phyloP scores from a whole-genome alignment of 2,888 invertebrate genomes.

The Cerceris ruficornis region DNA sequence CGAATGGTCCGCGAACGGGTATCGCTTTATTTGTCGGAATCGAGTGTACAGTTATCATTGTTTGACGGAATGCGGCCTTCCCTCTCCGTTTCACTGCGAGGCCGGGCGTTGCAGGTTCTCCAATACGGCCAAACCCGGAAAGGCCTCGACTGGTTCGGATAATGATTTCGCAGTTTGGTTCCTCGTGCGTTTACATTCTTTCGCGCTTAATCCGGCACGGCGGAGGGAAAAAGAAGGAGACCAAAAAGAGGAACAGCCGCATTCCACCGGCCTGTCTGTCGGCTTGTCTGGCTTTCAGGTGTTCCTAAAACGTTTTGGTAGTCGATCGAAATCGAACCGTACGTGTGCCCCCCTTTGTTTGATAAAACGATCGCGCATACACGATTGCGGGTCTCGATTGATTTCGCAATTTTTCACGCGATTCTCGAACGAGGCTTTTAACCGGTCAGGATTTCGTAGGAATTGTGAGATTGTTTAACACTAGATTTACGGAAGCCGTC shows the following conservation, averaged over 20 bases:
- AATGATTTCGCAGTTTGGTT: constrained; percentile 32
- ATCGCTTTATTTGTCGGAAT: constrained; percentile 29
- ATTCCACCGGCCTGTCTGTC: constrained; percentile 16
- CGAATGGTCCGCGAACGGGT: constrained; percentile 19
- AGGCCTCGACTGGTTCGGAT: constrained; percentile 33
- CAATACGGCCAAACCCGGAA: constrained; percentile 46
- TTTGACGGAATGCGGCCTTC: constrained; percentile 69
- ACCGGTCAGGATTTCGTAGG: not conserved
- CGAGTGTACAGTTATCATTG: constrained; percentile 71
- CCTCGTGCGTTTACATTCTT: constrained; percentile 34
- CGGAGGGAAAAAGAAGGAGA: not conserved
- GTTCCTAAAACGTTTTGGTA: constrained; percentile 6
- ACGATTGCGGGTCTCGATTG: not conserved
- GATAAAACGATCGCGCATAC: constrained; percentile 42
- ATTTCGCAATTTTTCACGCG: constrained; percentile 2
- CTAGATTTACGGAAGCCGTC: too few species aligned
- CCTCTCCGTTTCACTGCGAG: constrained; percentile 52
- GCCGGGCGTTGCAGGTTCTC: constrained; percentile 16
- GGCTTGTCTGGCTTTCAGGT: constrained; percentile 24
- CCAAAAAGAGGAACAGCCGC: constrained; percentile 17
- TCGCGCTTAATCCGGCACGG: constrained; percentile 36
- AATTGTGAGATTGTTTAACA: too few species aligned
- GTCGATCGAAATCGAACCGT: constrained; percentile 9
- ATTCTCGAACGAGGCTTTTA: not conserved
- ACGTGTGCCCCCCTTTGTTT: constrained; percentile 22